Evolutionary conservation across 2,113 vertebrate species (phyloP).

Genomic region (Lophochroa leadbeateri): DNA sequence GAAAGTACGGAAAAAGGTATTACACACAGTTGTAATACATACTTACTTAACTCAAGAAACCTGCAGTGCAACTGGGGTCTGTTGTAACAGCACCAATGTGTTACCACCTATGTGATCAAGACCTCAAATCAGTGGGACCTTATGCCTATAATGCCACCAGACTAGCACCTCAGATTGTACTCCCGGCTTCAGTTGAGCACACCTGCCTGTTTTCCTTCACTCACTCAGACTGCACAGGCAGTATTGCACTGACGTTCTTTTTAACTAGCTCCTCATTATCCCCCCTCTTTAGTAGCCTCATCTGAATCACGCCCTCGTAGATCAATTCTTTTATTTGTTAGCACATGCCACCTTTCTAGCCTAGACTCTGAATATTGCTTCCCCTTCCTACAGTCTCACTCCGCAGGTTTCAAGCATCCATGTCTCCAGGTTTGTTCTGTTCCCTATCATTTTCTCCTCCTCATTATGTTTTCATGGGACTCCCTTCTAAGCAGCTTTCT

Average conservation of each 20-base stretch:
- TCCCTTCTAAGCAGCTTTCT: not conserved
- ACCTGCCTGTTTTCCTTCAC: not conserved
- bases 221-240: not conserved
- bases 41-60: not conserved
- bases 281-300: not conserved
- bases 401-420: not conserved
- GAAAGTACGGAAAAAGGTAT: not conserved
- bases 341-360: accelerated
- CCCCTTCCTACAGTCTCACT: not conserved
- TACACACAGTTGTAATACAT: not conserved
- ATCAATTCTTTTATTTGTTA: not conserved
- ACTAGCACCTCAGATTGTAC: not conserved
- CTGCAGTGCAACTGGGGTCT: not conserved
- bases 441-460: not conserved
- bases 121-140: not conserved
- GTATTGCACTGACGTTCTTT: not conserved
- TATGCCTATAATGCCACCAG: not conserved
- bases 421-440: accelerated
- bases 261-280: not conserved
- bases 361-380: not conserved
- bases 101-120: not conserved
- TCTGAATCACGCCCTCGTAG: accelerated
- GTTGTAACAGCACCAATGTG: accelerated
- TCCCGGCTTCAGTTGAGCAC: not conserved
- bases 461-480: not conserved